Conservation (phyloP, 2,888 invertebrate species). For the Oscheius sp. region DNA sequence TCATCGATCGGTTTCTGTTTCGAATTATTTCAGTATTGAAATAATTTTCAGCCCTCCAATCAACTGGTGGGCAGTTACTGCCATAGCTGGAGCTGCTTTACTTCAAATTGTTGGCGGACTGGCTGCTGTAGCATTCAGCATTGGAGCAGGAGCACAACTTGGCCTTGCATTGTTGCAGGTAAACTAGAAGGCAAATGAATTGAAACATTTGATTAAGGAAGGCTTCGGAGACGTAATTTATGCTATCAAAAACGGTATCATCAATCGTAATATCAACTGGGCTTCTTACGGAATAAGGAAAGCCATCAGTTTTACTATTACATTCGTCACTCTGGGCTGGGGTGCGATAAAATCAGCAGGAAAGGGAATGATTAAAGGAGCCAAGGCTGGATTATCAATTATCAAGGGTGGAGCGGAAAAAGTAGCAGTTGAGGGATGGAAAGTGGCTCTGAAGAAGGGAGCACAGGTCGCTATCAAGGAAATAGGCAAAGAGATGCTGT, state of each 20-base stretch:
- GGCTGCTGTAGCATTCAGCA: background rate
- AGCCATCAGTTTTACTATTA: background rate
- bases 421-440: background rate
- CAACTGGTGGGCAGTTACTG: background rate
- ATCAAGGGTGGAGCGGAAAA: background rate
- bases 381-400: background rate
- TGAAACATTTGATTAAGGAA: too few species aligned
- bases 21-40: background rate
- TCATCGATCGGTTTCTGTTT: background rate
- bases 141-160: background rate
- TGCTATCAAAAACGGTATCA: background rate
- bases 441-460: background rate
- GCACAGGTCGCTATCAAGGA: background rate
- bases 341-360: background rate
- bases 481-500: background rate
- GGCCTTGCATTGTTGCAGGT: background rate
- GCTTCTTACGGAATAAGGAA: background rate
- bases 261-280: background rate
- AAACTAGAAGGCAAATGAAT: too few species aligned
- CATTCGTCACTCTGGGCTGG: background rate
- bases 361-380: background rate
- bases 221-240: background rate
- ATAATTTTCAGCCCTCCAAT: background rate
- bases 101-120: conserved; percentile 5
- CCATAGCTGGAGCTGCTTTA: background rate